Conservation (phyloP, 2,113 vertebrate species). For the Otocyon megalotis region DNA sequence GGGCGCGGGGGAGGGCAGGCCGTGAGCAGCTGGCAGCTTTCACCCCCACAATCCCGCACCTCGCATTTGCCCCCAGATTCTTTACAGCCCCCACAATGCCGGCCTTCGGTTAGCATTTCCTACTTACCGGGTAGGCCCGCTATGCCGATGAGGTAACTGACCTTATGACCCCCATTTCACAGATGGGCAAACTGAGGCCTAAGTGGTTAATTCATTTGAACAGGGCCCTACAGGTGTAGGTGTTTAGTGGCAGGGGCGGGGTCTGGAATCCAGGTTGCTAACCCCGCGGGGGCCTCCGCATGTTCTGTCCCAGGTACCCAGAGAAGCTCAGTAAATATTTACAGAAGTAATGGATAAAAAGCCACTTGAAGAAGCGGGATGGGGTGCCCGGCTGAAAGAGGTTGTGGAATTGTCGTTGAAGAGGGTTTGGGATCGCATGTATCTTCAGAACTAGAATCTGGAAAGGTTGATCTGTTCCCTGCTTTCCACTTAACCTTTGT, state of each 20-base stretch:
- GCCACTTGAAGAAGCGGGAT: not conserved
- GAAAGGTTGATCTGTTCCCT: not conserved
- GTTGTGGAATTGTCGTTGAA: not conserved
- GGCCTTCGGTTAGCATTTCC: not conserved
- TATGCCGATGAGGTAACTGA: not conserved
- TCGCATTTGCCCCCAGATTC: not conserved
- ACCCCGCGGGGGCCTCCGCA: too few relatives aligned
- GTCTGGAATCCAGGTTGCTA: not conserved
- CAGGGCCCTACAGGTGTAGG: not conserved
- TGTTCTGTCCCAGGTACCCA: not conserved
- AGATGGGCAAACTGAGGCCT: not conserved
- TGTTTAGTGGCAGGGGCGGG: not conserved
- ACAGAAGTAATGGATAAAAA: not conserved
- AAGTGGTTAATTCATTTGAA: not conserved
- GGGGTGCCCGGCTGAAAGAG: not conserved
- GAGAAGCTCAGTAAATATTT: slow-evolving; percentile 17
- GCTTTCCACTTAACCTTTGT: not conserved
- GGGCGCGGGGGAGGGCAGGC: not conserved
- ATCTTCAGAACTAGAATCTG: not conserved
- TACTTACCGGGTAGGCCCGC: too few relatives aligned
- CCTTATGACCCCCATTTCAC: not conserved
- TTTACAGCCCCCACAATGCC: not conserved
- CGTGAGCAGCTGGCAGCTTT: not conserved
- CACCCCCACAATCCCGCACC: not conserved
- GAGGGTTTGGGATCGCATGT: not conserved